These are phyloP conservation scores for Schizopygopsis malacanthus DNA, from an alignment of 2,797 vertebrate genomes.

Conservation along the genomic window DNA sequence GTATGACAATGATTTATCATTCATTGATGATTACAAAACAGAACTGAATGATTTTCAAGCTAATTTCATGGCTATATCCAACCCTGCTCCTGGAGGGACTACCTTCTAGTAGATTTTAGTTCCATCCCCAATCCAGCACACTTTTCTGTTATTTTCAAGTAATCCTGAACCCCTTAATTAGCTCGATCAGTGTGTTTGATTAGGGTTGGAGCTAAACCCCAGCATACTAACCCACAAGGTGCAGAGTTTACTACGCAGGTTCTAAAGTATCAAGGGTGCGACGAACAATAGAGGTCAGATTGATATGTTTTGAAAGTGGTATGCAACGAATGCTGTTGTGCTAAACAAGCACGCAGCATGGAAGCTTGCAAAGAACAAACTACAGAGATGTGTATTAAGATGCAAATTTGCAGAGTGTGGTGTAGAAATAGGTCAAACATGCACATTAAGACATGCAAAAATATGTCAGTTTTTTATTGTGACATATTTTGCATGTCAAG, in stretches of 20 bases:
- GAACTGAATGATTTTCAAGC: background rate
- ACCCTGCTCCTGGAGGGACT: background rate
- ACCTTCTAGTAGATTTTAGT: background rate
- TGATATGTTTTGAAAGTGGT: background rate
- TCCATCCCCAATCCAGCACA: background rate
- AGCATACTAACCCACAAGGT: background rate
- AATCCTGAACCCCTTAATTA: background rate
- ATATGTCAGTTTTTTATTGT: background rate
- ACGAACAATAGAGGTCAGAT: background rate
- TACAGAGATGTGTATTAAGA: background rate
- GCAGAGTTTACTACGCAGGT: background rate
- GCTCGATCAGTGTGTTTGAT: background rate
- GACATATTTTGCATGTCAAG: constrained; percentile 67
- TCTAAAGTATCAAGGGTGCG: background rate
- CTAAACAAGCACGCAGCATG: constrained; percentile 58
- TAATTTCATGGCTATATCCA: background rate
- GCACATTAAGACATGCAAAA: constrained; percentile 62
- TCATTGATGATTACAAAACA: background rate
- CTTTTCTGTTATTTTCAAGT: background rate
- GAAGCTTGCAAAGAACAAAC: constrained; percentile 6
- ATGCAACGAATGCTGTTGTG: constrained; percentile 27
- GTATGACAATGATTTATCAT: background rate
- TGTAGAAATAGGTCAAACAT: constrained; percentile 25
- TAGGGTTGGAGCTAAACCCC: background rate
- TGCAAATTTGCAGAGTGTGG: constrained; percentile 17